Percentiles rank a stretch among this genome's conserved stretches.
Conservation (phyloP, 2,888 invertebrate species). For the Myopa testacea region DNA sequence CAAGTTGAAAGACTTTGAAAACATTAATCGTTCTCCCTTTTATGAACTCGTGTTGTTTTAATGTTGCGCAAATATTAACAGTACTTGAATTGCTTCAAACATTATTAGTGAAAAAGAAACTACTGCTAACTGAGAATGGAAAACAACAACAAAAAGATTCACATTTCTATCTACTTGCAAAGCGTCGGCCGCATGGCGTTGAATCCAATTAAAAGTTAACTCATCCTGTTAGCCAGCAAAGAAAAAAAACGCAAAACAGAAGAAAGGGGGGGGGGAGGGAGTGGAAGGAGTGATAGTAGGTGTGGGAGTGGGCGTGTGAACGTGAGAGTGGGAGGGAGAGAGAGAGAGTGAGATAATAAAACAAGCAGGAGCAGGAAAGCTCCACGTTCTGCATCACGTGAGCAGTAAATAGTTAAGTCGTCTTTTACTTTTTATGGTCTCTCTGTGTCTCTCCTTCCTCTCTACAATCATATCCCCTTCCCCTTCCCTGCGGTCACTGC, state of each 20-base stretch:
- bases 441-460: too few species aligned
- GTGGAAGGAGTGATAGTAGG: neutral
- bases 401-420: slow-evolving; percentile 7
- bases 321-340: neutral
- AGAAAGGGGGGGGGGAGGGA: too few species aligned
- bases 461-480: too few species aligned
- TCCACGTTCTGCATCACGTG: slow-evolving; percentile 17
- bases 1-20: neutral
- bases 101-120: neutral
- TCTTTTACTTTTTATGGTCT: neutral
- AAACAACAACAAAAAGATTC: neutral
- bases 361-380: neutral
- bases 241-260: neutral
- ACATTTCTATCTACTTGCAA: neutral
- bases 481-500: neutral
- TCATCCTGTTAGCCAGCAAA: slow-evolving; percentile 23
- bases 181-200: slow-evolving; percentile 24
- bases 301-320: neutral
- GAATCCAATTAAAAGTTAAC: slow-evolving; percentile 38
- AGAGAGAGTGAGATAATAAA: neutral
- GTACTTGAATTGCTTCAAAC: neutral
- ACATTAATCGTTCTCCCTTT: neutral
- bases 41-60: neutral
- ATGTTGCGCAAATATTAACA: neutral
- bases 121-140: neutral